These are phyloP conservation scores for Buceros bicornis DNA, from an alignment of 2,797 vertebrate species.

Conservation along the genomic window DNA sequence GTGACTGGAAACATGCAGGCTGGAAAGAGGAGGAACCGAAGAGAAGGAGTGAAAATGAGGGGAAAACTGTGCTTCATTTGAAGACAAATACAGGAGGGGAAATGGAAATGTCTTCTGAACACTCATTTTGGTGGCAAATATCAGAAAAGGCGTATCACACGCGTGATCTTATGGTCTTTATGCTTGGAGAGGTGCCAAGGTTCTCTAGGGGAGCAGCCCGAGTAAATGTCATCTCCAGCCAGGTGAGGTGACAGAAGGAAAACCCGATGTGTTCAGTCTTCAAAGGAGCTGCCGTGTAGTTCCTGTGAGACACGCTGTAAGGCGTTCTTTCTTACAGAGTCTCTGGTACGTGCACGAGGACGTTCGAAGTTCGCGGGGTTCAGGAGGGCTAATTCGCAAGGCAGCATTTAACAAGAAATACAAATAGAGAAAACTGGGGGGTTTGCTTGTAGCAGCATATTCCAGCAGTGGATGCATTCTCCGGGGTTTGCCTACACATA, in stretches of 20 bases:
- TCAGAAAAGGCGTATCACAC: not conserved
- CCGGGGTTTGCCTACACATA: not conserved
- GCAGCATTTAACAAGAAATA: not conserved
- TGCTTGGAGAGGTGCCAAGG: not conserved
- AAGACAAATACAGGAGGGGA: not conserved
- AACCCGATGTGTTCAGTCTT: not conserved
- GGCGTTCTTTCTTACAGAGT: not conserved
- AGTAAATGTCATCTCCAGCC: not conserved
- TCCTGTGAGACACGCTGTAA: too few relatives aligned
- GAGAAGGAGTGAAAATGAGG: not conserved
- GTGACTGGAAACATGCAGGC: rapidly evolving
- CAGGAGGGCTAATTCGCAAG: not conserved
- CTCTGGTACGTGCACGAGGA: not conserved
- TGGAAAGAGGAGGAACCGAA: not conserved
- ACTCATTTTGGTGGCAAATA: not conserved
- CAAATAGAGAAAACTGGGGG: not conserved
- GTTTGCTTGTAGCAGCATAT: not conserved
- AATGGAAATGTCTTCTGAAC: not conserved
- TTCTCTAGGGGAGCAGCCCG: not conserved
- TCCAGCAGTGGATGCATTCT: not conserved
- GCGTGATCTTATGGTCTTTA: not conserved
- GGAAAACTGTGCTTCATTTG: not conserved
- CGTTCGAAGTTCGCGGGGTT: not conserved
- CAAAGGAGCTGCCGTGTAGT: not conserved
- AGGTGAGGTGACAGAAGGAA: not conserved